Evolutionary conservation across 2,888 invertebrate species (phyloP).

Genomic region (Xanthia togata): DNA sequence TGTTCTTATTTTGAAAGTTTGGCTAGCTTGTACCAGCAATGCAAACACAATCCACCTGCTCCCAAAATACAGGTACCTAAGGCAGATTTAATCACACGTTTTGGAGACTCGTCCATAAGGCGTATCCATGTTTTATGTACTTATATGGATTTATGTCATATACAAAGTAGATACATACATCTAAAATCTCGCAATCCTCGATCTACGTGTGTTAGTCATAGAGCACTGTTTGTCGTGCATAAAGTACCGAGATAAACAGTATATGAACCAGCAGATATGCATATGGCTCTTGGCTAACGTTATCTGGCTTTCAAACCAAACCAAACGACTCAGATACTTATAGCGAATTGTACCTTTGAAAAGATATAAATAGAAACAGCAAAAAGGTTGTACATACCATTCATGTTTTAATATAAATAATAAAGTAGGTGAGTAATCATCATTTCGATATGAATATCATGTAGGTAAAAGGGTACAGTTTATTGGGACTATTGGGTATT

Average conservation of each 20-base stretch:
- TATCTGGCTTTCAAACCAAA: slow-evolving; percentile 43
- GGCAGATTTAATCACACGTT: neutral
- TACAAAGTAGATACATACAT: slow-evolving; percentile 1
- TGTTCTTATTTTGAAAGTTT: neutral
- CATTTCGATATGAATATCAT: neutral
- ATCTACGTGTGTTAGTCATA: slow-evolving; percentile 34
- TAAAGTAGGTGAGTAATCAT: neutral
- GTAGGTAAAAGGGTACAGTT: neutral
- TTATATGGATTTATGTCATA: neutral
- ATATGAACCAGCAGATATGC: slow-evolving; percentile 11
- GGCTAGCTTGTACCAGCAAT: neutral
- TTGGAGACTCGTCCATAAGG: neutral
- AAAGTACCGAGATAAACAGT: slow-evolving; percentile 37
- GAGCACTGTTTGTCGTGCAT: slow-evolving; percentile 42
- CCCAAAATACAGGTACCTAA: neutral
- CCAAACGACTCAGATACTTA: slow-evolving; percentile 4
- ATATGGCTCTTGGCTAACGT: slow-evolving; percentile 30
- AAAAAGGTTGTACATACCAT: too few species aligned
- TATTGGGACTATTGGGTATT: too few species aligned
- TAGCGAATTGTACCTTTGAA: neutral
- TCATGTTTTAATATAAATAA: neutral
- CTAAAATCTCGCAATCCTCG: slow-evolving; percentile 26
- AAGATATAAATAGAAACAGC: neutral
- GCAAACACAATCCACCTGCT: neutral
- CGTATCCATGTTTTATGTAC: neutral